Evolutionary conservation across 2,888 invertebrate species (phyloP), one percentile per base, ranked within the genome.

Genomic region (Idaea dimidiata): DNA sequence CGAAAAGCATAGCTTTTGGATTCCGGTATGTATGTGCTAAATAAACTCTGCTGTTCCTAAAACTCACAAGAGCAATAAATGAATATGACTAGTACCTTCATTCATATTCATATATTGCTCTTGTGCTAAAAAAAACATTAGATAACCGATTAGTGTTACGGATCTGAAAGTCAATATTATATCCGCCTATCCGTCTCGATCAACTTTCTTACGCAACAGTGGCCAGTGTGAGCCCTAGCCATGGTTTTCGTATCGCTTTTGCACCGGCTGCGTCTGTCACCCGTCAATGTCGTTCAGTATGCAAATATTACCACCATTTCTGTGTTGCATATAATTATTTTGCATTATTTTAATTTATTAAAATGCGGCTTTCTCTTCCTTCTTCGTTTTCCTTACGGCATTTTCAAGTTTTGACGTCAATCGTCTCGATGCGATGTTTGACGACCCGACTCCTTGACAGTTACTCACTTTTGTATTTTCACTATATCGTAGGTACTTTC

Each of bases 271-370:
- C 77, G 75, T 65, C 75, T 71, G 64, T 61, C 72, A 59, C 62
- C 66, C 75, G 74, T 76, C 80, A 80, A 76, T 80, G 78, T 74
- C 78, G 75, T 66, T 81, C 67, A 67, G 81, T 83, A 84, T 84
- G 84, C 79, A 78, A 84, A 84, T 84, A 73, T 62, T 72, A 71
- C 76, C 73, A 17, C 18, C 14, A 18, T 14, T 8, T 43, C 43
- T 14, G 14, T 14, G 43, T 43, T 43, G 43, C 43, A 43, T 43
- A 43, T 43, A 43, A 43, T 43, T 43, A 43, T 43, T 43, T 43
- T 43, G 43, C 43, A 43, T 43, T 43, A 43, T 43, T 7, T 43
- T 43, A 43, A 43, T 43, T 43, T 43, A 43, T 43, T 43, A 43
- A 43, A 43, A 43, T 43, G 8, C 14, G 7, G 1, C 43, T 43